Conservation (phyloP, 2,797 vertebrate genomes). For the Sebastes elongatus region DNA sequence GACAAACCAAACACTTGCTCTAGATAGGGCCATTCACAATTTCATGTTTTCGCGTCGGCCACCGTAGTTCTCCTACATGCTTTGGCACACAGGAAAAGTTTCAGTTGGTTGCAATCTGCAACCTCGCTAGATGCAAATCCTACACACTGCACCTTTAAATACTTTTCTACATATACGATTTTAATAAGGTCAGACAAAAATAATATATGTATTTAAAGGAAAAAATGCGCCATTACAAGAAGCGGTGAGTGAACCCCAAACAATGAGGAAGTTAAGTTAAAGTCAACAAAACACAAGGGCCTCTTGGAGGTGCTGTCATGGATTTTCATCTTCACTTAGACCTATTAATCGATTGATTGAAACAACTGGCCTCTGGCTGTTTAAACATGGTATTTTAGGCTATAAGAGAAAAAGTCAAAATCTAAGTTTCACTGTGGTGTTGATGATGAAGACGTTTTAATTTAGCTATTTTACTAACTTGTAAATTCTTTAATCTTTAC, state of each 20-base stretch:
- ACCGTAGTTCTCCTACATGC: no score
- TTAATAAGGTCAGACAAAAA: not conserved
- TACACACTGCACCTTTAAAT: no score
- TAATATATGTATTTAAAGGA: not conserved
- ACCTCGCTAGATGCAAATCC: no score
- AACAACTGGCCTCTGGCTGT: slow-evolving; percentile 1
- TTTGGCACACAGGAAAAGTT: no score
- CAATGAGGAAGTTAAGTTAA: not conserved
- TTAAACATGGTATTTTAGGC: not conserved
- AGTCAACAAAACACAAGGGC: not conserved
- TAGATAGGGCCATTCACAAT: no score
- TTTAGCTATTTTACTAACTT: not conserved
- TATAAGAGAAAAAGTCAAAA: not conserved
- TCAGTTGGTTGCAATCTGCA: no score
- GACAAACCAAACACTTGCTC: no score
- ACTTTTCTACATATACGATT: not conserved
- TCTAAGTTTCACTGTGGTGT: not conserved
- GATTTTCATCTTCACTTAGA: not conserved
- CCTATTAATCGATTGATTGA: slow-evolving; percentile 11
- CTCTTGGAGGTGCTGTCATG: not conserved
- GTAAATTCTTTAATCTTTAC: not conserved
- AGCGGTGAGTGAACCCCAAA: not conserved
- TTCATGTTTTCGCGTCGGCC: no score
- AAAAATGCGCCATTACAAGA: not conserved
- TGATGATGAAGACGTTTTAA: not conserved